Percentiles rank a stretch among this genome's conserved stretches.
phyloP scores from a whole-genome alignment of 2,888 invertebrate species.

The Strigamia maritima region DNA sequence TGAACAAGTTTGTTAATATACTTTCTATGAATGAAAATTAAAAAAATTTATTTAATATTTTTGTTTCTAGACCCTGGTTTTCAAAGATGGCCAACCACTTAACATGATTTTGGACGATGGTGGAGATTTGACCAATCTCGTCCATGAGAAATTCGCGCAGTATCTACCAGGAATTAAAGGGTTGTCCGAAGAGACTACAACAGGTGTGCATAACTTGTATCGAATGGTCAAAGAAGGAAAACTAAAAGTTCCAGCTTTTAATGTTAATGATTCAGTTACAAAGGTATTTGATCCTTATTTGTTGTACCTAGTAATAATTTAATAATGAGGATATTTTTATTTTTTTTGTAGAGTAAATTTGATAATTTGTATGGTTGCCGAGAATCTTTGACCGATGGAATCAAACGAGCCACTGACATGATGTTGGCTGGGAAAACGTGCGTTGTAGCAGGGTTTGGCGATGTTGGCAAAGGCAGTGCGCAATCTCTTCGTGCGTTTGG shows the following conservation, averaged over 20 bases:
- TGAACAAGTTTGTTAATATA: constrained; percentile 68
- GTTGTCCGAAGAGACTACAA: constrained; percentile 97
- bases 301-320: background rate
- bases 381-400: constrained; percentile 96
- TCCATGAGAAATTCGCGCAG: constrained; percentile 88
- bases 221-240: constrained; percentile 84
- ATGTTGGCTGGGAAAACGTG: constrained; percentile 99
- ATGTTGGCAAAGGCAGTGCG: constrained; percentile 98
- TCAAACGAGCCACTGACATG: constrained; percentile 97
- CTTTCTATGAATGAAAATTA: too few species aligned
- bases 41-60: too few species aligned
- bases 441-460: constrained; percentile 98
- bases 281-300: constrained; percentile 62
- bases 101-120: constrained; percentile 99
- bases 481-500: constrained; percentile 93
- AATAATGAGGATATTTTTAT: constrained; percentile 3
- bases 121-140: constrained; percentile 93
- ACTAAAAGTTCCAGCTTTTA: constrained; percentile 91
- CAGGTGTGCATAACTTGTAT: constrained; percentile 96
- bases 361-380: constrained; percentile 99
- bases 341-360: constrained; percentile 81
- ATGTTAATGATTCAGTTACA: constrained; percentile 99
- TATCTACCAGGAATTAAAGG: constrained; percentile 76
- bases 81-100: constrained; percentile 64
- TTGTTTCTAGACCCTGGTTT: too few species aligned